These are phyloP conservation scores for Bilobella aurantiaca DNA, from an alignment of 1,140 invertebrate species.

Conservation along the genomic window DNA sequence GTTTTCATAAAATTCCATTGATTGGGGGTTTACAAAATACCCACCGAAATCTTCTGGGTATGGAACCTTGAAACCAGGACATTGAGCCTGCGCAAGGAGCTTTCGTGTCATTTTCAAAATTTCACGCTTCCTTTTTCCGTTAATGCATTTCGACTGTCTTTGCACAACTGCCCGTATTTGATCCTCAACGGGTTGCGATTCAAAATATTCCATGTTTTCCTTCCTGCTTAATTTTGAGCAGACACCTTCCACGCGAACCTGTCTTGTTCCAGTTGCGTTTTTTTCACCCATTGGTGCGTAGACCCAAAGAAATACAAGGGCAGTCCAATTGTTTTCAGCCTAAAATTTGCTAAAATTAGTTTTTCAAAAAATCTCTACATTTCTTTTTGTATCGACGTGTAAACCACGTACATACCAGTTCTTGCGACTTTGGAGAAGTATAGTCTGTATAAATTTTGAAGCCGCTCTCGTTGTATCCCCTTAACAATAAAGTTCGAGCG, in stretches of 20 bases:
- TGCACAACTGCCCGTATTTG: not conserved
- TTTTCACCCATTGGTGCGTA: not conserved
- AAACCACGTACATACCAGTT: constrained; percentile 44
- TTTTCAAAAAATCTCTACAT: not conserved
- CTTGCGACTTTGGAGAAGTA: constrained; percentile 62
- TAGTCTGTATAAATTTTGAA: constrained; percentile 81
- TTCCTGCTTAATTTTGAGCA: not conserved
- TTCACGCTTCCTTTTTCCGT: not conserved
- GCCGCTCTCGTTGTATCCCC: constrained; percentile 59
- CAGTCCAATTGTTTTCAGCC: not conserved
- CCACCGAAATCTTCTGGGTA: not conserved
- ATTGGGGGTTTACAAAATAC: not conserved
- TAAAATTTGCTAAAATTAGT: not conserved
- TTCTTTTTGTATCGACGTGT: not conserved
- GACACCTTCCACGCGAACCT: not conserved
- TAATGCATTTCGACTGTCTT: not conserved
- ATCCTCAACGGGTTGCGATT: not conserved
- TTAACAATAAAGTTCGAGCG: constrained; percentile 63
- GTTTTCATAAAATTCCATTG: not conserved
- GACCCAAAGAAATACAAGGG: constrained; percentile 6
- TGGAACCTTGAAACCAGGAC: not conserved
- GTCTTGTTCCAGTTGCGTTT: not conserved
- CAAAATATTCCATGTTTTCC: not conserved
- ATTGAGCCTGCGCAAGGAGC: not conserved
- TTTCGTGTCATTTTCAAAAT: not conserved